Percentiles rank a stretch among this genome's conserved stretches.
These are phyloP conservation scores for Meiosimyza decipiens DNA, from an alignment of 2,888 invertebrate genomes.

Conservation along the genomic window DNA sequence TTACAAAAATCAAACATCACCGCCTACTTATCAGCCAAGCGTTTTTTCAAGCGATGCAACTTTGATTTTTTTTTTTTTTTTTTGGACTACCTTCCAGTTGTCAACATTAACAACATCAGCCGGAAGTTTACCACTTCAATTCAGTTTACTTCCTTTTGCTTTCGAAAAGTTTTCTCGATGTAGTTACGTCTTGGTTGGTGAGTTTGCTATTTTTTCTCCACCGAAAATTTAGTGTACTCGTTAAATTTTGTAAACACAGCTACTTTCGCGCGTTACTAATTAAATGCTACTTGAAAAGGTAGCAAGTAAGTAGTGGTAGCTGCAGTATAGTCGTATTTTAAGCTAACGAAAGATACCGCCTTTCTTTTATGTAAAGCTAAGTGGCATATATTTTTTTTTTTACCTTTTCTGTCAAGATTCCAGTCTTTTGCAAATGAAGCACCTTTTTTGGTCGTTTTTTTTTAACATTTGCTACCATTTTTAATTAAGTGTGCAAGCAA, in stretches of 20 bases:
- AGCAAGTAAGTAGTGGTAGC: no score
- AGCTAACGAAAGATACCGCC: background rate
- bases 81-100: background rate
- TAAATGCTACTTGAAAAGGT: constrained; percentile 46
- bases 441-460: constrained; percentile 38
- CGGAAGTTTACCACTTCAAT: constrained; percentile 36
- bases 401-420: constrained; percentile 10
- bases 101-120: constrained; percentile 21
- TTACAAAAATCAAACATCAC: no score
- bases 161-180: constrained; percentile 19
- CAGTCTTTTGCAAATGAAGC: constrained; percentile 17
- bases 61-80: background rate
- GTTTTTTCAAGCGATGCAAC: background rate
- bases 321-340: background rate
- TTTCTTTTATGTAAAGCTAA: background rate
- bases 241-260: constrained; percentile 44
- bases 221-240: constrained; percentile 15
- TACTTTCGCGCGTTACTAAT: constrained; percentile 50
- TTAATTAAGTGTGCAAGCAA: constrained; percentile 51
- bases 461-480: constrained; percentile 31
- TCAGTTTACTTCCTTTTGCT: constrained; percentile 28
- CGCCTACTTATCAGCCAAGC: no score
- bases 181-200: background rate
- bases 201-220: background rate
- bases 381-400: background rate